Base-by-base conservation (phyloP, 2,888 invertebrate genomes). In the Sturmia bella region DNA sequence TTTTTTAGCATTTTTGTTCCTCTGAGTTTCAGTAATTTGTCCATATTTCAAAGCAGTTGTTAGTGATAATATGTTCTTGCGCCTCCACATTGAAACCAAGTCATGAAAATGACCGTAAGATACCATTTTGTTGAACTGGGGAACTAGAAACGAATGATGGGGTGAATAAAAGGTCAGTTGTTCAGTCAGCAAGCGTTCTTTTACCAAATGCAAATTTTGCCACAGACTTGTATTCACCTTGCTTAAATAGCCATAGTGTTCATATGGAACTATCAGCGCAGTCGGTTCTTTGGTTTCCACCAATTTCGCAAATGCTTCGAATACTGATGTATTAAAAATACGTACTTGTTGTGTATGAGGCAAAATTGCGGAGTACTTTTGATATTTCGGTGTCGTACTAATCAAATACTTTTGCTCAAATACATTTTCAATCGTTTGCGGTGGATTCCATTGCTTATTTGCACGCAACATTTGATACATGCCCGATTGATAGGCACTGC, bases 401-500 rank as follows among this genome's bases (percentile, higher is more conserved):
- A 89, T 85, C 39, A 68, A 81, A 70, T 87, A 89, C 1, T 77
- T 78, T 61, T 86, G 84, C 0, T 83, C 66, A 15, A 87, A 48
- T 19, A 89, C 85, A 27, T 86, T 86, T 56, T 83, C 83, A 5
- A 88, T 87, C 0, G 88, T 87, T 63, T 87, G 85, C 0, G 88
- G 89, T 0, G 85, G 87, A 85, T 87, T 84, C 21, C 85, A 85
- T 15, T 86, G 87, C 3, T 83, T 86, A 19, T 88, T 86, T 76
- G 85, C 86, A 12, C 86, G 84, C 64, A 87, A 76, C 84, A 87
- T 70, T 77, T 87, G 85, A 54, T 86, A 89, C 85, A 87, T 87
- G 12, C 86, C 87, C 32, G 89, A 86, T 74, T 90, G 89, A 64
- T 90, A 90, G 54, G 87, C 88, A 52, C 75, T 85, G 24, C 90